Conservation (phyloP, 2,888 invertebrate genomes). For the Stratiomys singularior region DNA sequence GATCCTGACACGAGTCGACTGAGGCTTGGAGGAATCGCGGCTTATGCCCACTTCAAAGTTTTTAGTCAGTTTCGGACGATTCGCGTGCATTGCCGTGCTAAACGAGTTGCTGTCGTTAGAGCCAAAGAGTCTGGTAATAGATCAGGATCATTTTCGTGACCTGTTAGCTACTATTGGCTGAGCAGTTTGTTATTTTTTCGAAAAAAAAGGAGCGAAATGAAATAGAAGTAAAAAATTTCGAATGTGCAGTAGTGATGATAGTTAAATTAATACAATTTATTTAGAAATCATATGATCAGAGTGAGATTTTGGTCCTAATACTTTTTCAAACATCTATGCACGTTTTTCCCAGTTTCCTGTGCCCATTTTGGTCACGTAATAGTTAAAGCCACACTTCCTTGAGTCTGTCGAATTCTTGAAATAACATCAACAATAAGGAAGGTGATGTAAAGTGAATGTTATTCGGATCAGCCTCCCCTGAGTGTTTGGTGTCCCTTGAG, state of each 20-base stretch:
- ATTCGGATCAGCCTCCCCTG: not conserved
- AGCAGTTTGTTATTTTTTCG: too few relatives aligned
- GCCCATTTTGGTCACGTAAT: too few relatives aligned
- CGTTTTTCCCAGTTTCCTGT: too few relatives aligned
- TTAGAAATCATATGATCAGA: too few relatives aligned
- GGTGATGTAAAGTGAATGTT: not conserved
- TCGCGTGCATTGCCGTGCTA: conserved; percentile 61
- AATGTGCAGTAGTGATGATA: too few relatives aligned
- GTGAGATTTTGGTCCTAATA: not conserved
- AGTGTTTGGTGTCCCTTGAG: conserved; percentile 23
- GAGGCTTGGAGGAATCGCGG: conserved; percentile 27
- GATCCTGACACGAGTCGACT: not conserved
- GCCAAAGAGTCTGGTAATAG: not conserved
- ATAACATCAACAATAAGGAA: not conserved
- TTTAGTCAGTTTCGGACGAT: conserved; percentile 65
- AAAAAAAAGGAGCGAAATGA: not conserved
- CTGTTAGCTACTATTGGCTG: not conserved
- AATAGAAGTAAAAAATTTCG: too few relatives aligned
- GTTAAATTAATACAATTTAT: too few relatives aligned
- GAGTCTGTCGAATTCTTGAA: too few relatives aligned
- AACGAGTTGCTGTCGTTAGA: conserved; percentile 55
- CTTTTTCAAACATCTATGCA: not conserved
- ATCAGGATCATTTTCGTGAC: conserved; percentile 27
- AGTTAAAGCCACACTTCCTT: too few relatives aligned
- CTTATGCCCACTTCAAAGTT: conserved; percentile 54